phyloP scores from a whole-genome alignment of 2,888 invertebrate genomes.

The Protophormia terraenovae region DNA sequence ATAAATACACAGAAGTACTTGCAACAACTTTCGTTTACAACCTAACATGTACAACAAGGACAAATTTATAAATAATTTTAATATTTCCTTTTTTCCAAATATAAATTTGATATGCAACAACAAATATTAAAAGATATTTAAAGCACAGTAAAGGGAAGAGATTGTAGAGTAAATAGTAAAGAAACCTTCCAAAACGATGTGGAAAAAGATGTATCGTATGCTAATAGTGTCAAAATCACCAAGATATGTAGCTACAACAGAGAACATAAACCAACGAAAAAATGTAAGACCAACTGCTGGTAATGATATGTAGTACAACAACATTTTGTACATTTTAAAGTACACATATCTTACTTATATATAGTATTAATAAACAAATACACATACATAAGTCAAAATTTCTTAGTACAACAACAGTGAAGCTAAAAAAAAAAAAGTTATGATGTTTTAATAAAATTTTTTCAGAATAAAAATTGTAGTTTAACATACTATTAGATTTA shows the following conservation, averaged over 20 bases:
- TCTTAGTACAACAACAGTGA: background rate
- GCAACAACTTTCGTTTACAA: background rate
- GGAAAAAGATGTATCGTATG: background rate
- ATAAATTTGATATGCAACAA: too few species aligned
- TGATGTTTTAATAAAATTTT: too few species aligned
- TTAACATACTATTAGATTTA: too few species aligned
- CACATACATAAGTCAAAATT: background rate
- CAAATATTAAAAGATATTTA: too few species aligned
- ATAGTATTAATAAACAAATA: too few species aligned
- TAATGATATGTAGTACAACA: constrained; percentile 35
- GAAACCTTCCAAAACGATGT: background rate
- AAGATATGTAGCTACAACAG: constrained; percentile 1
- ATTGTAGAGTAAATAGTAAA: too few species aligned
- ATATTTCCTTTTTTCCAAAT: too few species aligned
- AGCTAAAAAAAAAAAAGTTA: too few species aligned
- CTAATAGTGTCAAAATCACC: constrained; percentile 50
- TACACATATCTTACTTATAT: background rate
- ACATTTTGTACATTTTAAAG: background rate
- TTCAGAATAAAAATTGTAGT: too few species aligned
- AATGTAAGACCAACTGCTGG: constrained; percentile 46
- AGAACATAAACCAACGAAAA: constrained; percentile 9
- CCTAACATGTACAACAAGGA: background rate
- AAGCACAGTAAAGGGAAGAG: too few species aligned
- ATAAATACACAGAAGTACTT: too few species aligned
- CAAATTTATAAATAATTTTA: too few species aligned